Evolutionary conservation across 2,888 invertebrate species (phyloP).

Genomic region (Pachymerium ferrugineum): DNA sequence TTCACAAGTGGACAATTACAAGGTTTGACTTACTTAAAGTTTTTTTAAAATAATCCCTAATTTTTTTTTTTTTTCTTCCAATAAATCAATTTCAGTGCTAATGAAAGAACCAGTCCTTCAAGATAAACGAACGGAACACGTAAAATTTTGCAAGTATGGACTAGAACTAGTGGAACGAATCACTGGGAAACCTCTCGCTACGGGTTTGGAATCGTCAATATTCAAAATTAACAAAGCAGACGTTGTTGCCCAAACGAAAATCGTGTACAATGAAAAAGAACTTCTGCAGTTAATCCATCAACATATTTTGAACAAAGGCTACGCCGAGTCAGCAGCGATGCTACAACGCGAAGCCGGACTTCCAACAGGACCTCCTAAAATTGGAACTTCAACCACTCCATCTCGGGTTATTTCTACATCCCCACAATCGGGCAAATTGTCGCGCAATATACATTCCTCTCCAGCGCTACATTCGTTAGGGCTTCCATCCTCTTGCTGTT

Average conservation of each 20-base stretch:
- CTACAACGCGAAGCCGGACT: conserved; percentile 68
- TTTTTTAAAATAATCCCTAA: neutral
- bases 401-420: conserved; percentile 30
- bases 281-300: conserved; percentile 84
- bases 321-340: conserved; percentile 63
- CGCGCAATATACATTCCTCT: conserved; percentile 1
- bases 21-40: conserved; percentile 50
- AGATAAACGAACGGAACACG: conserved; percentile 92
- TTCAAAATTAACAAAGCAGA: conserved; percentile 87
- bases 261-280: conserved; percentile 90
- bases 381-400: conserved; percentile 37
- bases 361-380: conserved; percentile 42
- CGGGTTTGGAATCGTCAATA: conserved; percentile 69
- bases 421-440: conserved; percentile 11
- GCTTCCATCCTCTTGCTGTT: neutral
- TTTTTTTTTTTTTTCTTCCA: conserved; percentile 34
- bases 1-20: conserved; percentile 90
- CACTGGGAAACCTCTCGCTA: conserved; percentile 73
- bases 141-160: conserved; percentile 91
- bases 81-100: conserved; percentile 63
- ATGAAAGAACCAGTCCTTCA: conserved; percentile 96
- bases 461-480: neutral
- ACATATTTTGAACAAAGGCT: conserved; percentile 72
- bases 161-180: conserved; percentile 81
- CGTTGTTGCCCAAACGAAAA: conserved; percentile 92